A percentile compares a stretch with the other conserved stretches of the same genome.
phyloP scores from a whole-genome alignment of 2,888 invertebrate species.

The Frankliniella intonsa region DNA sequence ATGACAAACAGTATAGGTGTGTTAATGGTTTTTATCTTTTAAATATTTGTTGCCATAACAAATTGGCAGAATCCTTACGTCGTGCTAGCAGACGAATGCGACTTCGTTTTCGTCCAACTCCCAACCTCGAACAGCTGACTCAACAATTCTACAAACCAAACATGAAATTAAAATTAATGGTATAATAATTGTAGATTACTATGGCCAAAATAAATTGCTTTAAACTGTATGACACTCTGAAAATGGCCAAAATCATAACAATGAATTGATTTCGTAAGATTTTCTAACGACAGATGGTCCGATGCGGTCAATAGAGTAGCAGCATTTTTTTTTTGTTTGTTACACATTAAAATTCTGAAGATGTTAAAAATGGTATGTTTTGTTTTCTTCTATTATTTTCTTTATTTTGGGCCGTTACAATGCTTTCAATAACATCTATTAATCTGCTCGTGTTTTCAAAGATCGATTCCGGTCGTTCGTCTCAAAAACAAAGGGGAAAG shows the following conservation, averaged over 20 bases:
- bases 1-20: no score
- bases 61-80: not conserved
- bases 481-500: not conserved
- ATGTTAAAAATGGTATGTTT: not conserved
- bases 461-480: no score
- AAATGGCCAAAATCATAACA: not conserved
- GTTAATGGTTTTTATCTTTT: no score
- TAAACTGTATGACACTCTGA: not conserved
- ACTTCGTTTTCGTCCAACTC: not conserved
- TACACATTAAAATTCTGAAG: no score
- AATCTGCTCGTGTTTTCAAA: no score
- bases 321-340: not conserved
- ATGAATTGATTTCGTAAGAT: not conserved
- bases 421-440: no score
- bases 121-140: not conserved
- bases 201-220: not conserved
- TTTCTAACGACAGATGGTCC: not conserved
- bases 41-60: no score
- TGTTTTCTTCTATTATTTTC: not conserved
- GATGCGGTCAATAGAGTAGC: not conserved
- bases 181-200: not conserved
- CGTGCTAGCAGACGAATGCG: not conserved
- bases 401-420: not conserved
- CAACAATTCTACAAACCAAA: not conserved
- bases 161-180: not conserved